These are phyloP conservation scores for Agrilus biguttatus DNA, from an alignment of 2,888 invertebrate species.

Conservation along the genomic window DNA sequence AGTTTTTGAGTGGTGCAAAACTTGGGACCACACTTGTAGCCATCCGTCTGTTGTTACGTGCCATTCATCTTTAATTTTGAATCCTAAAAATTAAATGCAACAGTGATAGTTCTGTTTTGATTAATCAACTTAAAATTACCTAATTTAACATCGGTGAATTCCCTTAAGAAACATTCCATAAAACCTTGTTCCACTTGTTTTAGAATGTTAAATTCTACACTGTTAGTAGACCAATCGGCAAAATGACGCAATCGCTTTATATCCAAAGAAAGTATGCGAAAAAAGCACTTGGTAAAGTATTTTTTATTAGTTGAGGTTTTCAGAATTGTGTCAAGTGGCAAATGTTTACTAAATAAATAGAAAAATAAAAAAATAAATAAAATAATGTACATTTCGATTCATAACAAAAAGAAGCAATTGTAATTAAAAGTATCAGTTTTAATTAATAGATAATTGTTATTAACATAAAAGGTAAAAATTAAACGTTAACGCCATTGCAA, in stretches of 20 bases:
- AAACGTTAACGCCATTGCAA: too few relatives aligned
- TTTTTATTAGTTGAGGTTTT: too few relatives aligned
- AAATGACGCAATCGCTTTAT: constrained; percentile 50
- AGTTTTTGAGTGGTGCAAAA: constrained; percentile 35
- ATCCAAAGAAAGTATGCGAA: constrained; percentile 22
- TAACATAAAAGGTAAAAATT: too few relatives aligned
- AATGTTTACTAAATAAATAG: too few relatives aligned
- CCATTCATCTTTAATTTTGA: constrained; percentile 28
- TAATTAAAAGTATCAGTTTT: too few relatives aligned
- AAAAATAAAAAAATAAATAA: too few relatives aligned
- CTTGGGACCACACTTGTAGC: constrained; percentile 52
- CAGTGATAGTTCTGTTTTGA: background rate
- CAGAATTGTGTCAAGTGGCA: too few relatives aligned
- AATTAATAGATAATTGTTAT: too few relatives aligned
- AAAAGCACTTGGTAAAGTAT: constrained; percentile 5
- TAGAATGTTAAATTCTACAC: constrained; percentile 56
- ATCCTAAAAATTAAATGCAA: constrained; percentile 17
- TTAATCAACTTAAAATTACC: constrained; percentile 24
- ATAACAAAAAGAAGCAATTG: too few relatives aligned
- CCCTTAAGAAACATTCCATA: constrained; percentile 50
- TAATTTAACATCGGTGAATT: constrained; percentile 37
- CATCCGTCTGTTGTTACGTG: constrained; percentile 52
- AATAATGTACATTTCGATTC: too few relatives aligned
- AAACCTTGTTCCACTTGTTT: constrained; percentile 58
- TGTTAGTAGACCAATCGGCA: constrained; percentile 62